Percentiles rank a stretch among this genome's conserved stretches.
phyloP scores from a whole-genome alignment of 2,113 vertebrate genomes.

The Scolopax mira region DNA sequence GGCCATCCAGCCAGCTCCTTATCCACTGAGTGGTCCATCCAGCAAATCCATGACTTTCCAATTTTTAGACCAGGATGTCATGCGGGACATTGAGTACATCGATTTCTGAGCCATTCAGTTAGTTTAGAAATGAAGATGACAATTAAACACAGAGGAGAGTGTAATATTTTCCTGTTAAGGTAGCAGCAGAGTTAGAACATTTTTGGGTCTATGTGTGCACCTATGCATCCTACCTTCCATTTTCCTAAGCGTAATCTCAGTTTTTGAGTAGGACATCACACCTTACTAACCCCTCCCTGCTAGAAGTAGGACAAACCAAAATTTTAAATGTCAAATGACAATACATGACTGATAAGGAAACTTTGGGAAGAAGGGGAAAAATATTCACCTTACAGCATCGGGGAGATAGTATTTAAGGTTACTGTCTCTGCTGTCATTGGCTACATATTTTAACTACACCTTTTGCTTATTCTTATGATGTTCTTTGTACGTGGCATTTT shows the following conservation, averaged over 20 bases:
- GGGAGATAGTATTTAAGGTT: background rate
- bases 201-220: background rate
- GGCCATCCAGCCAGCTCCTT: too few relatives aligned
- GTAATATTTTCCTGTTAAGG: background rate
- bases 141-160: background rate
- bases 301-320: background rate
- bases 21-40: too few relatives aligned
- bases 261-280: background rate
- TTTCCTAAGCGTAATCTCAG: background rate
- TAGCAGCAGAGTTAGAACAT: background rate
- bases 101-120: background rate
- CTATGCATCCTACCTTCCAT: fast-evolving
- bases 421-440: background rate
- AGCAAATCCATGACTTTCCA: too few relatives aligned
- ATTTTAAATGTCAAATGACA: background rate
- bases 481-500: background rate
- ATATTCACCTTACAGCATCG: background rate
- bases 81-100: background rate
- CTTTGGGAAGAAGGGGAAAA: background rate
- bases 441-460: background rate
- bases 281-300: background rate
- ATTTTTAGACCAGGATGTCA: too few relatives aligned
- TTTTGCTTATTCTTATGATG: background rate
- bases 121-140: background rate
- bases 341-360: background rate